Evolutionary conservation across 2,113 vertebrate species (phyloP), one percentile per base, ranked within the genome.

Genomic region (Nestor notabilis): DNA sequence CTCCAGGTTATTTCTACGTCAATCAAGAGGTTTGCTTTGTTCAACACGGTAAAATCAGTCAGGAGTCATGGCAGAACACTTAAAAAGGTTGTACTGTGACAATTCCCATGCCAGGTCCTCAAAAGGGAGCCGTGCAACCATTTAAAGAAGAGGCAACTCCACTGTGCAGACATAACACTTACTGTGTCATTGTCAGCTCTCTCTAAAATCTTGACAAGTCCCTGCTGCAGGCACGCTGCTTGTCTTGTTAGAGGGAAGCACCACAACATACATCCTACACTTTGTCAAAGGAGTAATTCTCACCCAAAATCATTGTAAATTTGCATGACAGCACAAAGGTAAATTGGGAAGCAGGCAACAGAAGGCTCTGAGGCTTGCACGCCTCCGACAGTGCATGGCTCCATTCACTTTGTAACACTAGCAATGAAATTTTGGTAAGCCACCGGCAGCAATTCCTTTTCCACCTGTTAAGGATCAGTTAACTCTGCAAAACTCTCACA

Each of bases 251-350:
- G 75, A 96, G 84, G 95, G 95, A 97, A 96, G 93, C 84, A 96
- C 93, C 91, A 93, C 78, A 96, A 96, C 95, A 94, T 46, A 90
- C 95, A 97, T 95, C 96, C 95, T 65, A 96, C 95, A 93, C 87
- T 93, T 96, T 94, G 95, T 96, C 96, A 96, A 79, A 90, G 88
- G 92, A 96, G 95, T 96, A 96, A 96, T 96, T 95, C 95, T 95
- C 95, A 94, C 95, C 95, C 82, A 80, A 97, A 95, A 96, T 94
- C 93, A 94, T 29, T 1, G 68, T 41, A 83, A 58, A 96, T 96
- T 96, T 96, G 95, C 96, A 90, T 93, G 96, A 96, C 95, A 97
- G 87, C 90, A 96, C 75, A 96, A 96, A 96, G 96, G 96, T 96
- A 92, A 95, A 93, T 91, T 74, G 69, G n/a, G 82, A 96, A 95